Evolutionary conservation across 2,888 invertebrate species (phyloP).

Genomic region (Drosophila falleni): DNA sequence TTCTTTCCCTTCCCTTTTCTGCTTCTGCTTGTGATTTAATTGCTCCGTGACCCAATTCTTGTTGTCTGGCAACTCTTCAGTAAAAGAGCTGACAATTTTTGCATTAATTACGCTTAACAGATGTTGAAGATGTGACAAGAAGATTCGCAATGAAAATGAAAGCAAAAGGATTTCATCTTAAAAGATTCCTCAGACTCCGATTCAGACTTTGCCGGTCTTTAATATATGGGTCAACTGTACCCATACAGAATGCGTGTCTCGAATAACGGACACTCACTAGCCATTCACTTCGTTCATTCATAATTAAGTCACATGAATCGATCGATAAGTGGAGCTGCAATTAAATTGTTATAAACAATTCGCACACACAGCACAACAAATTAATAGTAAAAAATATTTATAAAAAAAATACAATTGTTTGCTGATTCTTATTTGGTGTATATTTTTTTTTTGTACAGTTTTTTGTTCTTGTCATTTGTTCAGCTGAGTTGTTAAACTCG

Average conservation of each 20-base stretch:
- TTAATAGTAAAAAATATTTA: conserved; percentile 2
- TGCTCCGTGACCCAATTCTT: conserved; percentile 61
- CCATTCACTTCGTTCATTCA: conserved; percentile 8
- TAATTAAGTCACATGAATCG: conserved; percentile 35
- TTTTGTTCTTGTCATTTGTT: conserved; percentile 54
- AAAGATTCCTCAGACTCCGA: background rate
- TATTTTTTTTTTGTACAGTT: background rate
- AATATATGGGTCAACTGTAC: conserved; percentile 40
- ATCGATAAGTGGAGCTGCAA: conserved; percentile 36
- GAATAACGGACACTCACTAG: conserved; percentile 6
- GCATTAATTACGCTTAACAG: conserved; percentile 65
- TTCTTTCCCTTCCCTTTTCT: background rate
- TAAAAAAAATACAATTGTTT: conserved; percentile 25
- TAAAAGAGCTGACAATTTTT: conserved; percentile 45
- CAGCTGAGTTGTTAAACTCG: conserved; percentile 43
- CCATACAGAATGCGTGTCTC: background rate
- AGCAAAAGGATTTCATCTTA: conserved; percentile 6
- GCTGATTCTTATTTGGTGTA: conserved; percentile 30
- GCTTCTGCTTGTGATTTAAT: conserved; percentile 39
- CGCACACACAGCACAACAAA: conserved; percentile 33
- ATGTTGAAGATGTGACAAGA: conserved; percentile 40
- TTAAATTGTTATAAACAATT: conserved; percentile 53
- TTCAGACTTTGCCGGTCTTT: background rate
- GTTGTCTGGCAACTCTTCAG: conserved; percentile 5
- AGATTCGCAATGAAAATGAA: conserved; percentile 33